Evolutionary conservation across 2,888 invertebrate genomes (phyloP).

Genomic region (Scrobipalpa costella): DNA sequence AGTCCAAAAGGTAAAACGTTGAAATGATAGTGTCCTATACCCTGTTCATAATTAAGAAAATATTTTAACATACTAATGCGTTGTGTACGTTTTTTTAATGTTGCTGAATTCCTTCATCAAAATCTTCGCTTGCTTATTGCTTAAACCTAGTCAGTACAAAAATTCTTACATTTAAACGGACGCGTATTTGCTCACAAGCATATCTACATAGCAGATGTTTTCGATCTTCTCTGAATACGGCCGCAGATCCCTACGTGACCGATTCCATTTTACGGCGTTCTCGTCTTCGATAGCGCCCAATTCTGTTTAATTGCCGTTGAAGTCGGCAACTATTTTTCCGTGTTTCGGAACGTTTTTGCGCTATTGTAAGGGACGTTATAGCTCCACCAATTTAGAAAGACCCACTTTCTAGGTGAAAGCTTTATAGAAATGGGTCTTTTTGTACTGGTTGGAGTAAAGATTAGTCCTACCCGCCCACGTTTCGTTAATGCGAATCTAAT

Average conservation of each 20-base stretch:
- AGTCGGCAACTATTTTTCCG: constrained; percentile 70
- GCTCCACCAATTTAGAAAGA: not conserved
- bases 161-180: not conserved
- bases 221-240: constrained; percentile 8
- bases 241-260: constrained; percentile 58
- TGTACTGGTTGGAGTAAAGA: constrained; percentile 39
- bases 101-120: no score
- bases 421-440: not conserved
- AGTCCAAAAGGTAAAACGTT: no score
- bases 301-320: constrained; percentile 74
- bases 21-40: no score
- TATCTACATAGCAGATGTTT: not conserved
- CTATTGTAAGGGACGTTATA: constrained; percentile 54
- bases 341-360: constrained; percentile 63
- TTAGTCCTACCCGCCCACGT: constrained; percentile 67
- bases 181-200: not conserved
- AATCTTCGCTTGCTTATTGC: no score
- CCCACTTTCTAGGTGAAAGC: not conserved
- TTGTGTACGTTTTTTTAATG: no score
- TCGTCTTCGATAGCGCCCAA: constrained; percentile 67
- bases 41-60: no score
- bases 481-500: constrained; percentile 76
- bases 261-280: constrained; percentile 71
- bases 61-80: no score
- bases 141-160: no score